Evolutionary conservation across 2,888 invertebrate species (phyloP), one percentile per base, ranked within the genome.

Genomic region (Scelioninae gen. 1): DNA sequence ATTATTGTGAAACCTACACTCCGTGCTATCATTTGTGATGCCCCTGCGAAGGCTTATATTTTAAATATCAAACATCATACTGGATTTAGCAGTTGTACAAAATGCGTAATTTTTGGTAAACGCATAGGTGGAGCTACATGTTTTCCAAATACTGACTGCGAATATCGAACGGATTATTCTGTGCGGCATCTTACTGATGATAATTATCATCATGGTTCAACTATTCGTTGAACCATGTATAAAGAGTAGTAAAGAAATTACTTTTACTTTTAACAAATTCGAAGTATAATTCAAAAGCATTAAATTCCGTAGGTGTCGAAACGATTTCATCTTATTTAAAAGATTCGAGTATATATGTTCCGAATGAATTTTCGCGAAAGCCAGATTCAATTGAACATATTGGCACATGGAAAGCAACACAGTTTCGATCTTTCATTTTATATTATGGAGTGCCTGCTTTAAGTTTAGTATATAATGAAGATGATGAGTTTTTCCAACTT

Each of bases 41-140:
- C 60, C 11, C 71, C 71, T 6, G 71, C 51, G 4, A 71, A 71
- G 40, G 49, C 60, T 23, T 71, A 47, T 34, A 11, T 71, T 8
- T 23, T 71, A 31, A 71, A 71, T 51, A 16, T 71, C 3, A 60
- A 38, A 15, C 8, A 34, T 7, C 60, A 60, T 40, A 60, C 49
- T 23, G 71, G 60, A 8, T 60, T 43, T 31, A 13, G 13, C 15
- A 56, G 68, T 34, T 71, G 69, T 49, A 71, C 69, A n/a, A 71
- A 71, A 38, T 71, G 58, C n/a, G 16, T 16, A n/a, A 71, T 71
- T 23, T 1, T 0, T 47, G 69, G 69, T 5, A 71, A 71, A 29
- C 11, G 34, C 0, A 38, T 47, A 6, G 56, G 10, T 10, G 31
- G 56, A 9, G 7, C 7, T 7, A 31, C n/a, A 34, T 45, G 69